Conservation (phyloP, 2,797 vertebrate genomes). For the Sebastes nivosus region DNA sequence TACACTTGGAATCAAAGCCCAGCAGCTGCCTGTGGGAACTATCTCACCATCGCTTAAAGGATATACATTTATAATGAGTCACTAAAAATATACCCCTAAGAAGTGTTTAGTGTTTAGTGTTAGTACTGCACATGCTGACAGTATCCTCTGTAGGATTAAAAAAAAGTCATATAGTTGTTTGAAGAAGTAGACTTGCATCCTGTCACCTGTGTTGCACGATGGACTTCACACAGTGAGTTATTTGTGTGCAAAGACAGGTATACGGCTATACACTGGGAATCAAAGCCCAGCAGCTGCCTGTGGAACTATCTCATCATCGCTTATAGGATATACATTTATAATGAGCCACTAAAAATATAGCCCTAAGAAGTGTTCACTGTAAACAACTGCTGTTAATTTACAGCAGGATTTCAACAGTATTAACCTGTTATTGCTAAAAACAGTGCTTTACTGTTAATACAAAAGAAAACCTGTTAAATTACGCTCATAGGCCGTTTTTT, state of each 20-base stretch:
- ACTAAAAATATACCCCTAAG: slow-evolving; percentile 16
- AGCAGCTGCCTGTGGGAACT: slow-evolving; percentile 3
- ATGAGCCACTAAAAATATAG: slow-evolving; percentile 28
- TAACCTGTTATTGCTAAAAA: too few species aligned
- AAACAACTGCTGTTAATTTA: too few species aligned
- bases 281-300: slow-evolving; percentile 12
- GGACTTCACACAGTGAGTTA: too few species aligned
- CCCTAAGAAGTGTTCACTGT: not conserved
- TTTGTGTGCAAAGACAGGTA: slow-evolving; percentile 1
- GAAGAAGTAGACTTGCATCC: too few species aligned
- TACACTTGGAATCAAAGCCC: slow-evolving; percentile 2
- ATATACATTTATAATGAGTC: slow-evolving; percentile 22
- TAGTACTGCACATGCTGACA: too few species aligned
- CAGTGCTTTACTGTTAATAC: too few species aligned
- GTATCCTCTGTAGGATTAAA: too few species aligned
- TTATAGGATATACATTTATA: slow-evolving; percentile 10
- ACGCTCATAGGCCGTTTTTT: too few species aligned
- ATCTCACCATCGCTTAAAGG: not conserved
- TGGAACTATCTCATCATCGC: slow-evolving; percentile 12
- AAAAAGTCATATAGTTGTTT: too few species aligned
- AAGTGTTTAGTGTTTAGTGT: not conserved
- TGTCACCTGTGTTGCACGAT: too few species aligned
- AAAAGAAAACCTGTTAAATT: too few species aligned
- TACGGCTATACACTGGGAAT: not conserved
- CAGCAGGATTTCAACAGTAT: too few species aligned